phyloP scores from a whole-genome alignment of 2,797 vertebrate species.

The Poecile montanus region DNA sequence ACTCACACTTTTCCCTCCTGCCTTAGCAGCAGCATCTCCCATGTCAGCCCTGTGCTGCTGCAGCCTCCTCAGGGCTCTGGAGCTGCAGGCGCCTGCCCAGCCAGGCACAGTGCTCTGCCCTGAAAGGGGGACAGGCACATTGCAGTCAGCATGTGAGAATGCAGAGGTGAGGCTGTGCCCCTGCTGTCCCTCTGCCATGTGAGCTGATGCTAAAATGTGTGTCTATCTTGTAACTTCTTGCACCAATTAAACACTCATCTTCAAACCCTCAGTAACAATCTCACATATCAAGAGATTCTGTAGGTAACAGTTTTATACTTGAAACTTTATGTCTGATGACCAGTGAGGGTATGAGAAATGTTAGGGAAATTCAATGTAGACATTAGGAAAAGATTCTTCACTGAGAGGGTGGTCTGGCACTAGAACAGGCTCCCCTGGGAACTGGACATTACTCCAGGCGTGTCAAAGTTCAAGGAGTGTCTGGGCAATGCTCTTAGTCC shows the following conservation, averaged over 20 bases:
- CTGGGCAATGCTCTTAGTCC: background rate
- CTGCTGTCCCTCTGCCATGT: accelerated
- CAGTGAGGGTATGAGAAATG: background rate
- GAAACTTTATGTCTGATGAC: background rate
- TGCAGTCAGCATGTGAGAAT: background rate
- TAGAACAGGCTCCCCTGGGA: background rate
- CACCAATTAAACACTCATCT: background rate
- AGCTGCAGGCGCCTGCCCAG: background rate
- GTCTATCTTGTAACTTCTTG: background rate
- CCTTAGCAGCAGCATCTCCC: background rate
- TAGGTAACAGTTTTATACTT: background rate
- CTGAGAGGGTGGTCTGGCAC: background rate
- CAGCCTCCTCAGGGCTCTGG: background rate
- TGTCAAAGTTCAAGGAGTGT: background rate
- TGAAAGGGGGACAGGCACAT: background rate
- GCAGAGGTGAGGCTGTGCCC: background rate
- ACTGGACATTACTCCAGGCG: background rate
- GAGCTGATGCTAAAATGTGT: background rate
- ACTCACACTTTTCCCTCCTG: background rate
- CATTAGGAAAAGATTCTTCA: background rate
- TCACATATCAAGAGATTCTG: background rate
- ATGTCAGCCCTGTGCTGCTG: background rate
- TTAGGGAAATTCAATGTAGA: background rate
- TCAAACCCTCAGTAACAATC: background rate
- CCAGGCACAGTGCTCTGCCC: background rate